Percentiles rank a stretch among this genome's conserved stretches.
Conservation (phyloP, 2,113 vertebrate genomes). For the Sebastes fasciatus region DNA sequence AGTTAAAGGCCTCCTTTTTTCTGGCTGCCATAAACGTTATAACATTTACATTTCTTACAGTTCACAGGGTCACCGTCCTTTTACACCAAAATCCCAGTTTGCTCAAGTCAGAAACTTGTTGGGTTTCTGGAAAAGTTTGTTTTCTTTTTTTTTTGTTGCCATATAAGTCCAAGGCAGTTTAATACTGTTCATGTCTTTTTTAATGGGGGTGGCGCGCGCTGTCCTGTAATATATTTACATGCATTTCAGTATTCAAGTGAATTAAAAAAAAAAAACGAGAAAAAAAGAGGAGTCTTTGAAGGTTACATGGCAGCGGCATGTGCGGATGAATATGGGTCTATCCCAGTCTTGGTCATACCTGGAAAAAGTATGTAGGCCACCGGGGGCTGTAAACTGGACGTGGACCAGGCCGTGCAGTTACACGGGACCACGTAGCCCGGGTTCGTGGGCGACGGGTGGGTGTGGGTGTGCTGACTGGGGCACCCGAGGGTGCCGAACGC, state of each 20-base stretch:
- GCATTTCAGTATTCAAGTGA: slow-evolving; percentile 86
- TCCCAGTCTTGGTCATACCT: slow-evolving; percentile 99
- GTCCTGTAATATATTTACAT: slow-evolving; percentile 85
- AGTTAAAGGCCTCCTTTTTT: slow-evolving; percentile 87
- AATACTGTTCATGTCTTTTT: slow-evolving; percentile 71
- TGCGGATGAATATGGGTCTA: slow-evolving; percentile 98
- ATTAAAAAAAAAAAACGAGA: slow-evolving; percentile 64
- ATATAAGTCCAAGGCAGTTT: slow-evolving; percentile 75
- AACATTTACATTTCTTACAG: slow-evolving; percentile 95
- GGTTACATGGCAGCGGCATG: slow-evolving; percentile 96
- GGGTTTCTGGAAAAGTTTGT: slow-evolving; percentile 75
- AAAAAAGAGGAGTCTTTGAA: slow-evolving; percentile 53
- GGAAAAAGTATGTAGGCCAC: slow-evolving; percentile 99
- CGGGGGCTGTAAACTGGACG: slow-evolving; percentile 98
- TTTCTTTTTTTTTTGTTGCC: slow-evolving; percentile 47
- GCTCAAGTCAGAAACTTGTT: slow-evolving; percentile 77
- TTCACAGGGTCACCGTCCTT: slow-evolving; percentile 85
- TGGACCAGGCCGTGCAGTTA: slow-evolving; percentile 99
- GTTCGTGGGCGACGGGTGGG: slow-evolving; percentile 99
- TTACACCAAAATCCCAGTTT: slow-evolving; percentile 75
- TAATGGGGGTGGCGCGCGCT: slow-evolving; percentile 46
- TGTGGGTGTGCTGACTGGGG: slow-evolving; percentile 98
- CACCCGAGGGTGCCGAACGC: slow-evolving; percentile 96
- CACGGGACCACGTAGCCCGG: slow-evolving; percentile 99
- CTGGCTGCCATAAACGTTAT: slow-evolving; percentile 90